Conservation (phyloP, 2,888 invertebrate genomes). For the Drosophila neutralis region DNA sequence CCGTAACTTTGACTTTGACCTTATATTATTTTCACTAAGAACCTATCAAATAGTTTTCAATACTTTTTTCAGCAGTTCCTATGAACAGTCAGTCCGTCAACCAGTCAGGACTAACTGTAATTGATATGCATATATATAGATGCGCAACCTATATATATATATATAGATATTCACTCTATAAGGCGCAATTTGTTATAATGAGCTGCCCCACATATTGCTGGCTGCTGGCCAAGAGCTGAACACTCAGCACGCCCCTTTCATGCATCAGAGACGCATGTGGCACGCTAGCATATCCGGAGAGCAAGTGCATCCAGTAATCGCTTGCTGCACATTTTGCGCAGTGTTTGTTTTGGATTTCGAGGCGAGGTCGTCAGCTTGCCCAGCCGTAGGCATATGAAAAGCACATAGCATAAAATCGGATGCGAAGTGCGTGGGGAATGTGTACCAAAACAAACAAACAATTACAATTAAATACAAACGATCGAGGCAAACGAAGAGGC, state of each 20-base stretch:
- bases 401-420: constrained; percentile 20
- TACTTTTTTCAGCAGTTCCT: not conserved
- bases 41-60: not conserved
- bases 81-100: not conserved
- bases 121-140: not conserved
- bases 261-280: constrained; percentile 30
- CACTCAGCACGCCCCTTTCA: constrained; percentile 23
- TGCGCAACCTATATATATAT: not conserved
- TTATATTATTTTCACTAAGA: no score
- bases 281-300: constrained; percentile 15
- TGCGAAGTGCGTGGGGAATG: constrained; percentile 23
- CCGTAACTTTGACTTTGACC: not conserved
- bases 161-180: not conserved
- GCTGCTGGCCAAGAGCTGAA: constrained; percentile 37
- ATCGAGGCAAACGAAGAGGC: no score
- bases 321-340: constrained; percentile 12
- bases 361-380: constrained; percentile 44
- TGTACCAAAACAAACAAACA: constrained; percentile 27
- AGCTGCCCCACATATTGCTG: constrained; percentile 45
- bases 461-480: constrained; percentile 21
- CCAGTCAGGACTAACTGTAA: not conserved
- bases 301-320: constrained; percentile 39
- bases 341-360: constrained; percentile 21
- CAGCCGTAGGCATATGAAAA: constrained; percentile 20
- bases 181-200: constrained; percentile 23